These are phyloP conservation scores for Macroglossus sobrinus DNA, from an alignment of 2,113 vertebrate genomes.

Conservation along the genomic window DNA sequence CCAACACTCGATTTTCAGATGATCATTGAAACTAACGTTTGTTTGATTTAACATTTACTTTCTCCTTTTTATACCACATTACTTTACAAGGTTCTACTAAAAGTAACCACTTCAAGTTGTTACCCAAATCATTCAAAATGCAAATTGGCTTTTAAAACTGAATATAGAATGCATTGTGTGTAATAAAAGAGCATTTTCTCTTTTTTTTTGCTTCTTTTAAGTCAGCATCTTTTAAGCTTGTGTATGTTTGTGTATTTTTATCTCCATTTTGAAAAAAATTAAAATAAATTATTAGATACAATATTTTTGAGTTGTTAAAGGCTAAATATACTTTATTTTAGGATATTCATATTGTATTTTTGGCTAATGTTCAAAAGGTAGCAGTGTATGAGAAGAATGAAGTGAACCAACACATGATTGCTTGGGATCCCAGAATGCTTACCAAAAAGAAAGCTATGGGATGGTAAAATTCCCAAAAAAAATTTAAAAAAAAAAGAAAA, in stretches of 20 bases:
- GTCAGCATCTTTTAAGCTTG: neutral
- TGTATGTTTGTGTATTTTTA: neutral
- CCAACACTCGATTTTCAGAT: neutral
- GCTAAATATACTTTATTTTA: neutral
- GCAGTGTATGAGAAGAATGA: neutral
- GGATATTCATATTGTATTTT: neutral
- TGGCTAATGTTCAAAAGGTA: neutral
- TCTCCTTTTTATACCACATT: neutral
- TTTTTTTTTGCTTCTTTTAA: neutral
- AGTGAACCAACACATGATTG: neutral
- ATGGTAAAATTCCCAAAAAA: neutral
- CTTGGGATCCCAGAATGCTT: neutral
- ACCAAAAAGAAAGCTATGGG: neutral
- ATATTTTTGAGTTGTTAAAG: neutral
- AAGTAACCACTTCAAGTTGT: neutral
- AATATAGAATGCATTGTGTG: neutral
- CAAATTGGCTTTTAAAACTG: neutral
- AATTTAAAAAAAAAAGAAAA: too few species aligned
- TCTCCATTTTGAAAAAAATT: neutral
- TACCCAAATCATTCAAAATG: neutral
- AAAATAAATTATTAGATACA: neutral
- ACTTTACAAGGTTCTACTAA: neutral
- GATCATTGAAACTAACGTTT: neutral
- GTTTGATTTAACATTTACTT: neutral
- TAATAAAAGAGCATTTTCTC: neutral